phyloP scores from a whole-genome alignment of 2,113 vertebrate genomes.

The Tachuris rubrigastra region DNA sequence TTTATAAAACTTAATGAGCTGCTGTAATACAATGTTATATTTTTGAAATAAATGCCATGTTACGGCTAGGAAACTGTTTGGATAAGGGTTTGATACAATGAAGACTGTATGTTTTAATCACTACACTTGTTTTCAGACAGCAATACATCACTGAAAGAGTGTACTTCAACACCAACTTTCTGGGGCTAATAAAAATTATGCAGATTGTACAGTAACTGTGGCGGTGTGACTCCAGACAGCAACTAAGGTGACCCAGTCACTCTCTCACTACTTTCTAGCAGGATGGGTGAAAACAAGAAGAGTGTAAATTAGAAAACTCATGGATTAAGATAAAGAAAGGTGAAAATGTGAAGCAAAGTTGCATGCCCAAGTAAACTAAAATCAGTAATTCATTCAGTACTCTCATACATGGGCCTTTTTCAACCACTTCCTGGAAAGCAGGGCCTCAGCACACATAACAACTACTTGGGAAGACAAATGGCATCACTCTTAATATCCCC shows the following conservation, averaged over 20 bases:
- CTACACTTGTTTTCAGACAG: background rate
- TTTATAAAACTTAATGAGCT: background rate
- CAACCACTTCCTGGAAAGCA: background rate
- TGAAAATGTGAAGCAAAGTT: background rate
- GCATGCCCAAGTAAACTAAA: background rate
- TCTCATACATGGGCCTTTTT: rapidly evolving
- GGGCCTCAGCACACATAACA: rapidly evolving
- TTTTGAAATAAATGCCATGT: background rate
- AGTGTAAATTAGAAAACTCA: background rate
- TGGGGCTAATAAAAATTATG: background rate
- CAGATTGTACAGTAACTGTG: background rate
- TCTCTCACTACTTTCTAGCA: background rate
- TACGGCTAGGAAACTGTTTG: background rate
- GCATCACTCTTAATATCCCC: rapidly evolving
- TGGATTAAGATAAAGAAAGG: background rate
- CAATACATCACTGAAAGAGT: background rate
- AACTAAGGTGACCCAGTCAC: background rate
- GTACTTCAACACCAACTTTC: background rate
- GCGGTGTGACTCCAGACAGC: background rate
- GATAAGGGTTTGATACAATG: background rate
- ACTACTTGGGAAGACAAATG: background rate
- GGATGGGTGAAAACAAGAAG: background rate
- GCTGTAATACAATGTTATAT: background rate
- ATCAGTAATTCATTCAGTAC: background rate
- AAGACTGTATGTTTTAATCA: background rate